phyloP scores from a whole-genome alignment of 2,113 vertebrate species.

The Gallinago undulata region DNA sequence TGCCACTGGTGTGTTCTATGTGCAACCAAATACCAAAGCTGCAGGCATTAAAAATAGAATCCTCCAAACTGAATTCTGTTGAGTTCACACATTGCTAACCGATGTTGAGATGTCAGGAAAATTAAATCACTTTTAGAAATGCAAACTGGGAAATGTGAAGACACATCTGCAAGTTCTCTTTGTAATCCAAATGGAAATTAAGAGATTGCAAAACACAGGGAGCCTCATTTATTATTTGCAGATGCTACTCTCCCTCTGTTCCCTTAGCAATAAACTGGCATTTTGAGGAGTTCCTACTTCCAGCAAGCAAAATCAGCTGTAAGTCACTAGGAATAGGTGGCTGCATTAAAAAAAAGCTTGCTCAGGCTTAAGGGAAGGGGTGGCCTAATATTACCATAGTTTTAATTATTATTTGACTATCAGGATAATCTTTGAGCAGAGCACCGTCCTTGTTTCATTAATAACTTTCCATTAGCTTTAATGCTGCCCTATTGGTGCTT shows the following conservation, averaged over 20 bases:
- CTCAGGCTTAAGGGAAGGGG: not conserved
- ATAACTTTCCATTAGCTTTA: not conserved
- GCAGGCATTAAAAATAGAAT: not conserved
- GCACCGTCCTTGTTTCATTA: not conserved
- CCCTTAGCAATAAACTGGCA: constrained; percentile 25
- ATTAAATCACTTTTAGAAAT: not conserved
- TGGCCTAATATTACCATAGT: not conserved
- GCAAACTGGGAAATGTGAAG: not conserved
- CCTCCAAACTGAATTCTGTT: not conserved
- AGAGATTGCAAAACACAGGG: not conserved
- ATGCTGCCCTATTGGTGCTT: not conserved
- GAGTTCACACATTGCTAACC: not conserved
- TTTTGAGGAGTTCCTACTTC: constrained; percentile 3
- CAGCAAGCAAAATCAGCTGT: not conserved
- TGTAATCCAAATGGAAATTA: constrained; percentile 19
- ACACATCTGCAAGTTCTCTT: not conserved
- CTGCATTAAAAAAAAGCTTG: constrained; percentile 6
- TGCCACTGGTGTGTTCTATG: not conserved
- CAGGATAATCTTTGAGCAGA: constrained; percentile 11
- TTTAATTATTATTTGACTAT: constrained; percentile 31
- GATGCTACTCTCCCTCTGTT: not conserved
- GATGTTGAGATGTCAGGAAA: not conserved
- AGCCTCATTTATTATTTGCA: not conserved
- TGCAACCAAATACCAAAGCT: not conserved
- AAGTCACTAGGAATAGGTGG: not conserved